Evolutionary conservation across 2,797 vertebrate genomes (phyloP), one percentile per base, ranked within the genome.

Genomic region (Microchirus variegatus): DNA sequence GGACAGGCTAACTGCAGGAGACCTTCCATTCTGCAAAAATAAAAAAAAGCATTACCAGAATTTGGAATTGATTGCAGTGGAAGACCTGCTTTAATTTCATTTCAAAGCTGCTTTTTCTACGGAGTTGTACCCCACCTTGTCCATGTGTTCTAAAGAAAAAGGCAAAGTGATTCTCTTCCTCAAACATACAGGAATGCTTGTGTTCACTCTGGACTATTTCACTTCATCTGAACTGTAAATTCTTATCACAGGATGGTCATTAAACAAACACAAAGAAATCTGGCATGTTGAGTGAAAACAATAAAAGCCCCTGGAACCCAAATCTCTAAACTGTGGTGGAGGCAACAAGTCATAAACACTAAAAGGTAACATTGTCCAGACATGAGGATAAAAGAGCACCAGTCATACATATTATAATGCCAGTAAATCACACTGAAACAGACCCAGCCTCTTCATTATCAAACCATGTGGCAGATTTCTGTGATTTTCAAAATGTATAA

Each of bases 321-420:
- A 52, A 6, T 61, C 16, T 68, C 50, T 59, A 43, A 9, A 11
- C 16, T 40, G 41, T 17, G 55, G 73, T 53, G 38, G 70, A 70
- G 67, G 61, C 48, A 64, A 67, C 53, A 52, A 50, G 35, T 44
- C 26, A 13, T 61, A 72, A 81, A 72, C 70, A 81, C 55, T 54
- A 73, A 61, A 56, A 53, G 72, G 66, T 73, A 79, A 82, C 64
- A 67, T 59, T 66, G 60, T 59, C 50, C 65, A 73, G 59, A 68
- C 46, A 61, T 57, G 37, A 55, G 53, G 67, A 66, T 68, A 57
- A 59, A 75, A 86, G 63, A 91, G 89, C 89, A 90, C 89, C 90
- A 84, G 37, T 55, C 75, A 75, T 73, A 77, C 64, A 48, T 52
- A 63, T 1, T 40, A 45, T 78, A 79, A 83, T 68, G 76, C 78